These are phyloP conservation scores for Sphaerophoria rueppellii DNA, from an alignment of 2,888 invertebrate genomes.

Conservation along the genomic window DNA sequence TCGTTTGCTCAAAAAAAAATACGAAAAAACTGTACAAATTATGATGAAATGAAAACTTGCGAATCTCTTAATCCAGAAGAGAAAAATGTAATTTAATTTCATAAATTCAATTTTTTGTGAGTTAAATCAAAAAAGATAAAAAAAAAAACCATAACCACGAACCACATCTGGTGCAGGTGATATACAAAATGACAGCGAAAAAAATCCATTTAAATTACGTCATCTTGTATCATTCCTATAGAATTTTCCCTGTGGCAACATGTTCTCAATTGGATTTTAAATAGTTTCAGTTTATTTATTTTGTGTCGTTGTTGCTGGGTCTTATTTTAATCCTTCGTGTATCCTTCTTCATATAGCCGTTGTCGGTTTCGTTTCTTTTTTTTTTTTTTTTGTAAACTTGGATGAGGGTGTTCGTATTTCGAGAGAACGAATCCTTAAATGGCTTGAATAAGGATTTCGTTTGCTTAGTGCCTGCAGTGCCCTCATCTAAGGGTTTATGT, in stretches of 20 bases:
- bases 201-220: constrained; percentile 15
- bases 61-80: constrained; percentile 26
- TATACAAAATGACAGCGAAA: background rate
- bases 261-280: constrained; percentile 18
- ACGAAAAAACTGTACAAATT: background rate
- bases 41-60: constrained; percentile 1
- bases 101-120: background rate
- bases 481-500: constrained; percentile 18
- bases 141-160: background rate
- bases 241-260: background rate
- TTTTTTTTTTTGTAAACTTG: background rate
- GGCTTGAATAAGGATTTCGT: constrained; percentile 25
- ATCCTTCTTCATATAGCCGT: background rate
- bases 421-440: constrained; percentile 16
- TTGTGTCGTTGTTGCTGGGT: background rate
- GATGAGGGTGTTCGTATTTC: background rate
- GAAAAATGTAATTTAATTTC: constrained; percentile 16
- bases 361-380: constrained; percentile 19
- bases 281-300: constrained; percentile 1
- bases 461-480: constrained; percentile 5
- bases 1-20: background rate
- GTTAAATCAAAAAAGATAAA: background rate
- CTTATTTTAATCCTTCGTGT: constrained; percentile 7
- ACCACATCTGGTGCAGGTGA: constrained; percentile 29
- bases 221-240: constrained; percentile 33